phyloP scores from a whole-genome alignment of 2,888 invertebrate species.

The Gastracanthus pulcherrimus region DNA sequence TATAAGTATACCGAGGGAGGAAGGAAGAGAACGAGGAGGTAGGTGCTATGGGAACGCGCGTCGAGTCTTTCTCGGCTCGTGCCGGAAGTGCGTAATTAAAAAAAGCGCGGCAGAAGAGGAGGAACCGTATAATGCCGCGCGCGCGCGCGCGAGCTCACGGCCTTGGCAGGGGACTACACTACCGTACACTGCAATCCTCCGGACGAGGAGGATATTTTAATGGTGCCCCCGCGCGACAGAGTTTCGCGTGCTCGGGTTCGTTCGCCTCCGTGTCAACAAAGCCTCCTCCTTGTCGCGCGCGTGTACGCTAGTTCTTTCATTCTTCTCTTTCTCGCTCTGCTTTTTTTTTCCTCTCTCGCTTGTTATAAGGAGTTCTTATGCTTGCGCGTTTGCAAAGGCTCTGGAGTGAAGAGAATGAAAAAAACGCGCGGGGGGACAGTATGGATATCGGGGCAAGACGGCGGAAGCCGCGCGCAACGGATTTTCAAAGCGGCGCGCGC shows the following conservation, averaged over 20 bases:
- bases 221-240: constrained; percentile 64
- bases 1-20: too few relatives aligned
- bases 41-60: constrained; percentile 61
- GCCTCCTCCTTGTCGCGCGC: constrained; percentile 2
- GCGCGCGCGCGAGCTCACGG: background rate
- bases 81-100: constrained; percentile 74
- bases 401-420: background rate
- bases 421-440: background rate
- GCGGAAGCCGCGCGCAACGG: too few relatives aligned
- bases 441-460: too few relatives aligned
- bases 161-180: constrained; percentile 19
- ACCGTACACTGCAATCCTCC: too few relatives aligned
- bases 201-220: constrained; percentile 25
- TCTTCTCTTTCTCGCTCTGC: background rate
- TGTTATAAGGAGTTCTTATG: too few relatives aligned
- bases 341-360: background rate
- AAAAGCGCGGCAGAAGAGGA: constrained; percentile 58
- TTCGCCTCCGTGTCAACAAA: constrained; percentile 59
- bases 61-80: too few relatives aligned
- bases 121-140: constrained; percentile 58
- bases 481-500: background rate
- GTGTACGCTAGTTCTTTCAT: background rate
- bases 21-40: too few relatives aligned
- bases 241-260: constrained; percentile 60
- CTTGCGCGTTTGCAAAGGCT: too few relatives aligned